Evolutionary conservation across 2,113 vertebrate species (phyloP).

Genomic region (Podocnemis expansa): DNA sequence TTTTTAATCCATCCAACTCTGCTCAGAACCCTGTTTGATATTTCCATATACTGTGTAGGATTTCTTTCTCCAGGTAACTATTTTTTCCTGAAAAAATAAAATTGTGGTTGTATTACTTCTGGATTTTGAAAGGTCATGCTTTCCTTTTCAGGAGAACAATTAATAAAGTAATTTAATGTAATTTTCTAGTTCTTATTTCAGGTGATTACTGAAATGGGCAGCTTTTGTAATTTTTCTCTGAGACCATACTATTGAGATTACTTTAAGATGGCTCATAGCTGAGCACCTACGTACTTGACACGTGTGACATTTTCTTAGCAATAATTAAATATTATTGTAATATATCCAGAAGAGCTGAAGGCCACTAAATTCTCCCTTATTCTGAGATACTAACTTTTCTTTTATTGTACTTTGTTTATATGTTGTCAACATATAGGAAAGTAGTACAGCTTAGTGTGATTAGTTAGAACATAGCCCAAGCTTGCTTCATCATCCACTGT

Average conservation of each 20-base stretch:
- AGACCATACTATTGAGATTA: constrained; percentile 36
- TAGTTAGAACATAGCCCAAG: not conserved
- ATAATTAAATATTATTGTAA: constrained; percentile 25
- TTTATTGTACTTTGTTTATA: not conserved
- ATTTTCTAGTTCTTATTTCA: constrained; percentile 1
- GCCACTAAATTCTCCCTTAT: not conserved
- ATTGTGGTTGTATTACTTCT: constrained; percentile 39
- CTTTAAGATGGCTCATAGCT: constrained; percentile 44
- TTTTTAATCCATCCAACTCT: not conserved
- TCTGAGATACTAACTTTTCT: not conserved
- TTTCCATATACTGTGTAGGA: constrained; percentile 12
- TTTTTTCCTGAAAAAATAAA: constrained; percentile 9
- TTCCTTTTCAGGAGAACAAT: constrained; percentile 26
- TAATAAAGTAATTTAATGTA: constrained; percentile 29
- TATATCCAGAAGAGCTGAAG: constrained; percentile 16
- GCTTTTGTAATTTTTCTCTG: constrained; percentile 53
- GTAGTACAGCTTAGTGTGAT: not conserved
- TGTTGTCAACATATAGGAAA: not conserved
- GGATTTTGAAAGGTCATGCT: constrained; percentile 44
- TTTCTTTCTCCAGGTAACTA: not conserved
- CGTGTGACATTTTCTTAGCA: constrained; percentile 22
- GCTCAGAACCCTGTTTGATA: not conserved
- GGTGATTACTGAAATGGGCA: constrained; percentile 26
- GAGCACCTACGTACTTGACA: not conserved
- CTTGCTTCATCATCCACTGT: not conserved